A percentile compares a stretch with the other conserved stretches of the same genome.
These are phyloP conservation scores for Acrobasis consociella DNA, from an alignment of 2,888 invertebrate genomes.

Conservation along the genomic window DNA sequence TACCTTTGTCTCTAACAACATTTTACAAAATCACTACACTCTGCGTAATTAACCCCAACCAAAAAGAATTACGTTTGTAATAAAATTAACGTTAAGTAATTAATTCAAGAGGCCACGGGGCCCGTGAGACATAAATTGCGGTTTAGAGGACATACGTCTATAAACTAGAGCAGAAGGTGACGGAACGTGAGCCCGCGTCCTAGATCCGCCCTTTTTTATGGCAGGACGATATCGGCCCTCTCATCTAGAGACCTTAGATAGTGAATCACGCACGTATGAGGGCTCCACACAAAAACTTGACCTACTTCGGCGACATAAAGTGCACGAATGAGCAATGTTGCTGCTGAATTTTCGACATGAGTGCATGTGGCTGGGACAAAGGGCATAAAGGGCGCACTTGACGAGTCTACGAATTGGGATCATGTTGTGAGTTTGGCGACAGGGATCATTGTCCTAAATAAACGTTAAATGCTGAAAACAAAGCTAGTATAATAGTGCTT, in stretches of 20 bases:
- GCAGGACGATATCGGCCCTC: slow-evolving; percentile 72
- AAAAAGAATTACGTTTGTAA: slow-evolving; percentile 32
- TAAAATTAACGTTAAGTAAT: slow-evolving; percentile 39
- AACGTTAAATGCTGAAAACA: background rate
- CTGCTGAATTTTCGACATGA: slow-evolving; percentile 33
- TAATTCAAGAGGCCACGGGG: slow-evolving; percentile 48
- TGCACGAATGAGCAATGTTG: slow-evolving; percentile 50
- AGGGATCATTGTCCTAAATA: slow-evolving; percentile 23
- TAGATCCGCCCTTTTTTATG: slow-evolving; percentile 75
- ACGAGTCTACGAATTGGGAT: background rate
- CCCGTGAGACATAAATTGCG: slow-evolving; percentile 62
- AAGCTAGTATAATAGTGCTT: background rate
- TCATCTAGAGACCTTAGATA: slow-evolving; percentile 73
- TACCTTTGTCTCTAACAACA: background rate
- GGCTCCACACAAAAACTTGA: slow-evolving; percentile 64
- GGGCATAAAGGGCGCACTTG: slow-evolving; percentile 9
- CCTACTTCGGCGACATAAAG: slow-evolving; percentile 57
- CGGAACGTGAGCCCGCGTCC: slow-evolving; percentile 64
- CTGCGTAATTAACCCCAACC: background rate
- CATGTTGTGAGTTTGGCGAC: slow-evolving; percentile 21
- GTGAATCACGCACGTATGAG: slow-evolving; percentile 71
- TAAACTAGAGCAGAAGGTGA: slow-evolving; percentile 72
- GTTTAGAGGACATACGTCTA: slow-evolving; percentile 66
- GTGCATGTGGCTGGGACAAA: slow-evolving; percentile 24
- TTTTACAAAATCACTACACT: background rate